Conservation (phyloP, 2,888 invertebrate species). For the Orchestes rusci region DNA sequence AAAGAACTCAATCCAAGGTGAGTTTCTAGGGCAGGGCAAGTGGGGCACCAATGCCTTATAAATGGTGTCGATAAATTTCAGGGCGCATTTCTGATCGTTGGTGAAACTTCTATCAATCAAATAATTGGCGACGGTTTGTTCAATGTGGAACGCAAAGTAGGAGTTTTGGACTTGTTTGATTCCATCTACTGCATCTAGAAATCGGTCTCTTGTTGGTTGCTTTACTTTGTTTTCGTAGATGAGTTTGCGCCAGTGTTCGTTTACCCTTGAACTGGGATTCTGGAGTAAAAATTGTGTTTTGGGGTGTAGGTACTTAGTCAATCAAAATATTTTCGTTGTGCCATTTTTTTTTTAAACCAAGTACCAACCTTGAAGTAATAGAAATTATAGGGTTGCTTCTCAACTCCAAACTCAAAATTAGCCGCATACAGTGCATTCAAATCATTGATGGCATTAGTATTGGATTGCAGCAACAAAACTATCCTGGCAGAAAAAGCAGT, state of each 20-base stretch:
- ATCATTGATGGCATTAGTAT: conserved; percentile 11
- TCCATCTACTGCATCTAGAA: conserved; percentile 12
- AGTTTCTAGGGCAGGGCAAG: conserved; percentile 10
- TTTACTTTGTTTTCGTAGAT: conserved; percentile 18
- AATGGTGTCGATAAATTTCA: conserved; percentile 12
- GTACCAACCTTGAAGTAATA: conserved; percentile 15
- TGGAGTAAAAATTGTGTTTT: neutral
- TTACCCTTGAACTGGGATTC: neutral
- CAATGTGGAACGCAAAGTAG: conserved; percentile 17
- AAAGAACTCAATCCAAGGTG: conserved; percentile 13
- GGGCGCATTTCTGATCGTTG: conserved; percentile 11
- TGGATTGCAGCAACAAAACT: conserved; percentile 18
- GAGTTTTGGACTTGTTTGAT: conserved; percentile 14
- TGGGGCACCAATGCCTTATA: conserved; percentile 15
- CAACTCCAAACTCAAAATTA: conserved; percentile 19
- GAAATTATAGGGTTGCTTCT: conserved; percentile 11
- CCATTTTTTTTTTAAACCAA: neutral
- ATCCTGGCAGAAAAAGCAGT: conserved; percentile 19
- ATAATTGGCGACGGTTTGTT: conserved; percentile 7
- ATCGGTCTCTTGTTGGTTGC: conserved; percentile 3
- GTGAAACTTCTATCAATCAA: conserved; percentile 13
- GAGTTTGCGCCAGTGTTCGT: conserved; percentile 14
- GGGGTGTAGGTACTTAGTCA: too few species aligned
- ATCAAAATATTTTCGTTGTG: too few species aligned
- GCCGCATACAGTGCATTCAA: conserved; percentile 11